phyloP scores from a whole-genome alignment of 2,797 vertebrate genomes.

The Sebastes steindachneri region DNA sequence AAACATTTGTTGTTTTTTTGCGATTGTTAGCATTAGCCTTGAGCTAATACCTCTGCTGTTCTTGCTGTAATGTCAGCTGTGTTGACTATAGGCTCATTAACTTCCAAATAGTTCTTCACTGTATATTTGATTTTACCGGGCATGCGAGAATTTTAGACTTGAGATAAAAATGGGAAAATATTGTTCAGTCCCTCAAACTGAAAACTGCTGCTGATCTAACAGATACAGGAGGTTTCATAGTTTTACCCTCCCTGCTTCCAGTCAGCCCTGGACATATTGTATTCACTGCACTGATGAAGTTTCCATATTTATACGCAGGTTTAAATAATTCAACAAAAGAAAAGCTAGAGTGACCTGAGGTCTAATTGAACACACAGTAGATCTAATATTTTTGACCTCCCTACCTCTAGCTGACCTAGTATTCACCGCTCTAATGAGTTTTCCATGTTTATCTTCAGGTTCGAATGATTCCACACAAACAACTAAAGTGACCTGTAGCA shows the following conservation, averaged over 20 bases:
- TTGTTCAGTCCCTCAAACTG: background rate
- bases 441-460: background rate
- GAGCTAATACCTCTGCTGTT: slow-evolving; percentile 5
- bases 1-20: background rate
- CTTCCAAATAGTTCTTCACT: background rate
- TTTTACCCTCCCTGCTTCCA: background rate
- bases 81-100: slow-evolving; percentile 17
- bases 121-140: slow-evolving; percentile 22
- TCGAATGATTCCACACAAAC: background rate
- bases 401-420: background rate
- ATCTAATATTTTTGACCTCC: slow-evolving; percentile 28
- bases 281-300: slow-evolving; percentile 19
- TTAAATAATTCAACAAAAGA: slow-evolving; percentile 36
- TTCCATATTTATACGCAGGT: slow-evolving; percentile 36
- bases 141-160: background rate
- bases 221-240: slow-evolving; percentile 8
- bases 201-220: slow-evolving; percentile 5
- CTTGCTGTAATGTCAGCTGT: slow-evolving; percentile 6
- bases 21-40: background rate
- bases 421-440: slow-evolving; percentile 5
- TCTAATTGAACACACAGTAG: slow-evolving; percentile 1
- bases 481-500: background rate
- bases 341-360: slow-evolving; percentile 13
- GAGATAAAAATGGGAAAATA: slow-evolving; percentile 13
- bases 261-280: background rate